Conservation (phyloP, 2,888 invertebrate genomes). For the Drosophila flavopinicola region DNA sequence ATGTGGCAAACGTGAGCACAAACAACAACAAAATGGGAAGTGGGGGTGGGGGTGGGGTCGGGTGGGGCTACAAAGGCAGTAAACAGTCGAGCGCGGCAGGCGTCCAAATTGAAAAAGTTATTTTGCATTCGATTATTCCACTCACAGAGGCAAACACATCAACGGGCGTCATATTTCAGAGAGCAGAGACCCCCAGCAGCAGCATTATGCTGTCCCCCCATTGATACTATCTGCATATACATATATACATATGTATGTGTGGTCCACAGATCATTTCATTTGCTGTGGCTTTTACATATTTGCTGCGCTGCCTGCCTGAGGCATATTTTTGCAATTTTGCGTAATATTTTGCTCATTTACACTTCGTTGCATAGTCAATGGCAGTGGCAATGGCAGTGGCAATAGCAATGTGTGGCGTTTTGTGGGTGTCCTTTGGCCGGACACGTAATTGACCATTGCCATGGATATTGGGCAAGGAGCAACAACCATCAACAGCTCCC, state of each 20-base stretch:
- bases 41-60: constrained; percentile 6
- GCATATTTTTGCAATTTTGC: constrained; percentile 73
- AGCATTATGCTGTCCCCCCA: no score
- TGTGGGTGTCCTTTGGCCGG: constrained; percentile 13
- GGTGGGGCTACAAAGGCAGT: constrained; percentile 7
- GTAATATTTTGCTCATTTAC: constrained; percentile 77
- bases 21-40: constrained; percentile 31
- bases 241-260: not conserved
- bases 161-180: constrained; percentile 42
- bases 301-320: constrained; percentile 27
- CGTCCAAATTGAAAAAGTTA: constrained; percentile 73
- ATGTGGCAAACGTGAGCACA: constrained; percentile 65
- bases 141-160: constrained; percentile 39
- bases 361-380: constrained; percentile 69
- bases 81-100: constrained; percentile 42
- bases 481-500: constrained; percentile 56
- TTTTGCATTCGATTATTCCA: constrained; percentile 75
- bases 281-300: constrained; percentile 30
- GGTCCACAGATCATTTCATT: constrained; percentile 61
- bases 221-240: not conserved
- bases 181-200: not conserved
- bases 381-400: no score
- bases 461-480: constrained; percentile 40
- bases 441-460: constrained; percentile 55
- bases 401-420: constrained; percentile 23